Percentiles rank a stretch among this genome's conserved stretches.
Conservation (phyloP, 1,140 invertebrate genomes). For the Dicyema japonicum region DNA sequence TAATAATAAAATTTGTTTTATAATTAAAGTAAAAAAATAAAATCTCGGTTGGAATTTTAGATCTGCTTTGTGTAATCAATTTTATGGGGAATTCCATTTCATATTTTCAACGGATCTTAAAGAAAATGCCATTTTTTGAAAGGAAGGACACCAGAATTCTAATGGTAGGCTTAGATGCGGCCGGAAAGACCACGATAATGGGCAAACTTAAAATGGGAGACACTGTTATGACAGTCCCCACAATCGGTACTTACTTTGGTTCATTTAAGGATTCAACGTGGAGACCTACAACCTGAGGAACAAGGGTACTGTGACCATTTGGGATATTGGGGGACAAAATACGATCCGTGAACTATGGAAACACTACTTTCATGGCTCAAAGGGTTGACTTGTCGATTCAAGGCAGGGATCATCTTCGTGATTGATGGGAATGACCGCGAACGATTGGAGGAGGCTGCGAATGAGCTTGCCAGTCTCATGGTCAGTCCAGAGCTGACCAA, state of each 20-base stretch:
- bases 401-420: conserved; percentile 39
- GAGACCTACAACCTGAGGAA: conserved; percentile 12
- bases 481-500: neutral
- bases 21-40: no score
- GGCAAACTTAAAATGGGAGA: conserved; percentile 86
- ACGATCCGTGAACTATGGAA: conserved; percentile 18
- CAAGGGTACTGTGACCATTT: conserved; percentile 20
- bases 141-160: conserved; percentile 12
- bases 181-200: conserved; percentile 39
- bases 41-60: no score
- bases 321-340: conserved; percentile 22
- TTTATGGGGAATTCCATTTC: no score
- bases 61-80: no score
- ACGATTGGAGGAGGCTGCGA: conserved; percentile 62
- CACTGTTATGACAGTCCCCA: conserved; percentile 14
- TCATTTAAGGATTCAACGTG: conserved; percentile 22
- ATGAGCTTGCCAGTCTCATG: conserved; percentile 30
- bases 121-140: no score
- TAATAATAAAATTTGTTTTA: no score
- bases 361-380: conserved; percentile 18
- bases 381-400: conserved; percentile 5
- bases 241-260: no score
- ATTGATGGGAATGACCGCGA: conserved; percentile 83
- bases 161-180: conserved; percentile 13
- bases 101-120: no score